phyloP scores from a whole-genome alignment of 2,888 invertebrate species.

The Hemistola chrysoprasaria region DNA sequence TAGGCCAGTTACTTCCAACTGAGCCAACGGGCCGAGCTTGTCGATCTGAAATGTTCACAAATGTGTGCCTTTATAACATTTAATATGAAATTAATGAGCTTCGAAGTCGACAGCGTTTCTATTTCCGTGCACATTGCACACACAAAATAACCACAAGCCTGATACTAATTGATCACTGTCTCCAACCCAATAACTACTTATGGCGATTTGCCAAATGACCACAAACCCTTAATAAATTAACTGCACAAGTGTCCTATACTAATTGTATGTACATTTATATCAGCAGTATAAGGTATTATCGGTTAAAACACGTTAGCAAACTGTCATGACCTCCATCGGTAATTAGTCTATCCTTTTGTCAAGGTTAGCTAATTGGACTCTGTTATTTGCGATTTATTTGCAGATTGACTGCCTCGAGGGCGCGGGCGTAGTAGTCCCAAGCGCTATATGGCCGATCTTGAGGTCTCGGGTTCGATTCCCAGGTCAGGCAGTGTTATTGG shows the following conservation, averaged over 20 bases:
- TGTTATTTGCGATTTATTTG: too few relatives aligned
- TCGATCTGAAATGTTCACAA: too few relatives aligned
- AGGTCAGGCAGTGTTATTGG: too few relatives aligned
- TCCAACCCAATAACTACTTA: conserved; percentile 18
- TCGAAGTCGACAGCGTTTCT: conserved; percentile 4
- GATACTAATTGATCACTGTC: conserved; percentile 24
- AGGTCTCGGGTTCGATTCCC: too few relatives aligned
- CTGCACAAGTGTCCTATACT: conserved; percentile 9
- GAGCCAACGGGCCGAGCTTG: too few relatives aligned
- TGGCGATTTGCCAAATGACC: conserved; percentile 25
- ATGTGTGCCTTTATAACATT: too few relatives aligned
- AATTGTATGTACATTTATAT: background rate
- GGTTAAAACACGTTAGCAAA: conserved; percentile 9
- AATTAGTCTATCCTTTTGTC: conserved; percentile 23
- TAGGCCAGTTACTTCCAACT: too few relatives aligned
- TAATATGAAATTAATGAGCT: too few relatives aligned
- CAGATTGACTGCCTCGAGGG: too few relatives aligned
- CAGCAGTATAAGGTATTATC: background rate
- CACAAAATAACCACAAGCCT: conserved; percentile 16
- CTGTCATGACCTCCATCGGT: conserved; percentile 22
- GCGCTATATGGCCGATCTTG: too few relatives aligned
- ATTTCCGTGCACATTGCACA: conserved; percentile 11
- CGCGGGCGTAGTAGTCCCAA: too few relatives aligned
- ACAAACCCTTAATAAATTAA: conserved; percentile 24
- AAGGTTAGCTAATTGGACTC: conserved; percentile 23